A percentile compares a stretch with the other conserved stretches of the same genome.
These are phyloP conservation scores for Typhlichthys eigenmanni DNA, from an alignment of 2,797 vertebrate species.

Conservation along the genomic window DNA sequence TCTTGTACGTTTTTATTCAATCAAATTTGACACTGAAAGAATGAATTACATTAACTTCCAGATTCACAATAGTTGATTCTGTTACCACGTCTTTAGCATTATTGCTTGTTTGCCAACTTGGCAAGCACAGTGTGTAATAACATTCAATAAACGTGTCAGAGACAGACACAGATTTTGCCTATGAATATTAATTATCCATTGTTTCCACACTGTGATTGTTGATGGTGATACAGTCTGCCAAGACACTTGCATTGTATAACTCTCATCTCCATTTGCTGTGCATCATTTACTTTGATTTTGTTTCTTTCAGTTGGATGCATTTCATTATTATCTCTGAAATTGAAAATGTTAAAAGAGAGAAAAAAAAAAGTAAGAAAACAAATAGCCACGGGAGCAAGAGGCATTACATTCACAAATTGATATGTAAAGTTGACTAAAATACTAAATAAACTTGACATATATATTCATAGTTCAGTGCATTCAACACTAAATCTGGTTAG, in stretches of 20 bases:
- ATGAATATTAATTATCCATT: conserved; percentile 71
- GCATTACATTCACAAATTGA: conserved; percentile 31
- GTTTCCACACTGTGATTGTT: conserved; percentile 58
- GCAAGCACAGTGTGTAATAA: conserved; percentile 36
- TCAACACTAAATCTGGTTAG: conserved; percentile 40
- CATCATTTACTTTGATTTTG: conserved; percentile 53
- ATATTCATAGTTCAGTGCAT: conserved; percentile 43
- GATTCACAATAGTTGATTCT: neutral
- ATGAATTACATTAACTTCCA: neutral
- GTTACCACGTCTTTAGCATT: neutral
- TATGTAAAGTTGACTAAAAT: conserved; percentile 48
- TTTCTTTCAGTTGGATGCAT: conserved; percentile 36
- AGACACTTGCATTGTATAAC: conserved; percentile 47
- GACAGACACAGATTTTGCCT: conserved; percentile 53
- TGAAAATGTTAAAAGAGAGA: conserved; percentile 25
- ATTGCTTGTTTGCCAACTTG: conserved; percentile 41
- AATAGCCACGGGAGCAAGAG: conserved; percentile 40
- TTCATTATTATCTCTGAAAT: conserved; percentile 46
- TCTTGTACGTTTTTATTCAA: too few species aligned
- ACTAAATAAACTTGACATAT: conserved; percentile 55
- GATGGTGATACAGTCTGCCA: conserved; percentile 51
- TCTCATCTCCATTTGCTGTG: conserved; percentile 43
- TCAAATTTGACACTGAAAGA: neutral
- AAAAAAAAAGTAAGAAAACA: conserved; percentile 45
- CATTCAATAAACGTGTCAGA: conserved; percentile 60